A percentile compares a stretch with the other conserved stretches of the same genome.
Conservation (phyloP, 2,113 vertebrate genomes). For the Passer domesticus region DNA sequence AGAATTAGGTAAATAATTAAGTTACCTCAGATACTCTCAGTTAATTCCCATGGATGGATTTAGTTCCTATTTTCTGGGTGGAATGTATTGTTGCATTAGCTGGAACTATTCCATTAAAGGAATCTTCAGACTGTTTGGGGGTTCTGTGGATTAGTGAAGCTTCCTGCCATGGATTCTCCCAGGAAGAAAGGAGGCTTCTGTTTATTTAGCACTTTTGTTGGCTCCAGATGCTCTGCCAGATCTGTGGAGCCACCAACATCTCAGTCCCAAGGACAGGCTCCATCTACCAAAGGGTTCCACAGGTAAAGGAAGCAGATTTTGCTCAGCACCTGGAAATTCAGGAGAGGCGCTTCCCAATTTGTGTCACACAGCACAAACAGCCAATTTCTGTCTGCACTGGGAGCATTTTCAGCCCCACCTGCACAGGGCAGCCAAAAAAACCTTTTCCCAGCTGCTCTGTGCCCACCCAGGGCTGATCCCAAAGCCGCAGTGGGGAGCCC, state of each 20-base stretch:
- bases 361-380: background rate
- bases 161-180: slow-evolving; percentile 14
- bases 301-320: background rate
- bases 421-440: background rate
- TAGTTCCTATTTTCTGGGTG: background rate
- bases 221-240: background rate
- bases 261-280: background rate
- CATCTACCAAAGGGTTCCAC: background rate
- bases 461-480: background rate
- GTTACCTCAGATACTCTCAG: slow-evolving; percentile 49
- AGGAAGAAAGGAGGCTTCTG: background rate
- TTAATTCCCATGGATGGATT: slow-evolving; percentile 50
- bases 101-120: slow-evolving; percentile 27
- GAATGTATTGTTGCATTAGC: slow-evolving; percentile 28
- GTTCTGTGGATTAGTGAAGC: slow-evolving; percentile 2
- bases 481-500: accelerated
- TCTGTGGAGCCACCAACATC: background rate
- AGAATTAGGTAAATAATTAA: slow-evolving; percentile 48
- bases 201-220: background rate
- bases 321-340: background rate
- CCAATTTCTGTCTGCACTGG: background rate
- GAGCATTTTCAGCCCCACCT: background rate
- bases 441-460: no score
- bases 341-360: background rate
- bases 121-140: background rate